These are phyloP conservation scores for Muschampia plurimacula DNA, from an alignment of 2,888 invertebrate genomes.

Conservation along the genomic window DNA sequence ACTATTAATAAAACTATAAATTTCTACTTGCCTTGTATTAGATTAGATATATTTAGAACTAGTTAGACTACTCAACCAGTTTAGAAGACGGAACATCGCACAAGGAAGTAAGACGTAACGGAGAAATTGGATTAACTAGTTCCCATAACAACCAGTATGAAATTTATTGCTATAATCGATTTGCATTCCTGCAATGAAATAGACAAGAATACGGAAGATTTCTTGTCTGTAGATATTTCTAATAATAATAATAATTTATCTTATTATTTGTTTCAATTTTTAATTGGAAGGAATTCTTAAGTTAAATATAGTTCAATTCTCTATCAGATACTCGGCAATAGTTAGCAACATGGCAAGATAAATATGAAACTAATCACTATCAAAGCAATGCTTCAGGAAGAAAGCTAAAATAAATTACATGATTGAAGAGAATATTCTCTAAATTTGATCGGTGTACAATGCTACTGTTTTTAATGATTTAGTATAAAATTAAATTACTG, in stretches of 20 bases:
- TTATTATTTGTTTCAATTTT: background rate
- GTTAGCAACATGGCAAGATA: background rate
- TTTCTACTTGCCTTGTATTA: background rate
- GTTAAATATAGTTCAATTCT: background rate
- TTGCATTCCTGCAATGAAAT: background rate
- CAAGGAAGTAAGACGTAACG: constrained; percentile 36
- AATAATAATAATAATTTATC: background rate
- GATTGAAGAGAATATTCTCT: background rate
- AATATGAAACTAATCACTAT: too few species aligned
- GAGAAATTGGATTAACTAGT: constrained; percentile 37
- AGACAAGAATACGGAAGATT: constrained; percentile 2
- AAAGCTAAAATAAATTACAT: background rate
- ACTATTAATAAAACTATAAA: background rate
- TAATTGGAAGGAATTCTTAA: background rate
- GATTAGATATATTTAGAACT: constrained; percentile 26
- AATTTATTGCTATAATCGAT: constrained; percentile 22
- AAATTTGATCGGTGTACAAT: too few species aligned
- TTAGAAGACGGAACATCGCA: constrained; percentile 29
- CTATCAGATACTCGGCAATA: background rate
- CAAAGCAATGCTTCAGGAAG: background rate
- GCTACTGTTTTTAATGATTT: too few species aligned
- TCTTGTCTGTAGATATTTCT: background rate
- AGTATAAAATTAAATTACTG: too few species aligned
- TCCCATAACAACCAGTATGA: constrained; percentile 26
- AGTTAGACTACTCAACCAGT: constrained; percentile 15